Conservation (phyloP, 2,797 vertebrate genomes). For the Cetoscarus ocellatus region DNA sequence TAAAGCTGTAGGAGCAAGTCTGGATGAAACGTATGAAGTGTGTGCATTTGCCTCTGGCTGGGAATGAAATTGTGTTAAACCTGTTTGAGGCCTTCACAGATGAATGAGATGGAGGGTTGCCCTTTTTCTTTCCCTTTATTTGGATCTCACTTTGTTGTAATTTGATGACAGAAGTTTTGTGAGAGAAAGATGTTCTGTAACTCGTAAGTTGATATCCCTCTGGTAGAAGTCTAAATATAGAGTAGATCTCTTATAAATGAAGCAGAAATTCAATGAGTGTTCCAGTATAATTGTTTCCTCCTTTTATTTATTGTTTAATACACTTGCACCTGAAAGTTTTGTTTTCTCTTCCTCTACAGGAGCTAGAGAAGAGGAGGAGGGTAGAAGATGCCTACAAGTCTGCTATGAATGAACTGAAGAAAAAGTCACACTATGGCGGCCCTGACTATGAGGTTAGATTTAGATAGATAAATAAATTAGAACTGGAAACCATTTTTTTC, state of each 20-base stretch:
- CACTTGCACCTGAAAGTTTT: background rate
- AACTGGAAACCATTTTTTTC: background rate
- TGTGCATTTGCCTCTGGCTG: slow-evolving; percentile 19
- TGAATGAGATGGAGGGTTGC: slow-evolving; percentile 8
- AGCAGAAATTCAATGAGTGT: slow-evolving; percentile 1
- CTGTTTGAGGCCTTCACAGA: slow-evolving; percentile 45
- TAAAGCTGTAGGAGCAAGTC: background rate
- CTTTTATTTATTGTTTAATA: background rate
- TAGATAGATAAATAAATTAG: background rate
- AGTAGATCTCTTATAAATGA: background rate
- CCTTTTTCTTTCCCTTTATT: slow-evolving; percentile 2
- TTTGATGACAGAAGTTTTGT: slow-evolving; percentile 12
- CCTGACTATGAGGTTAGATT: slow-evolving; percentile 94
- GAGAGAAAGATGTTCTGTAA: background rate
- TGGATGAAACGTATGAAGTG: slow-evolving; percentile 4
- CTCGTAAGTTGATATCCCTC: background rate
- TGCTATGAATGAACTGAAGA: slow-evolving; percentile 93
- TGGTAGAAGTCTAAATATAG: slow-evolving; percentile 10
- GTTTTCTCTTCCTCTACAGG: slow-evolving; percentile 77
- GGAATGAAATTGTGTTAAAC: slow-evolving; percentile 43
- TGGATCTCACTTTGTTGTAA: slow-evolving; percentile 2
- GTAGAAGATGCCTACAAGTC: slow-evolving; percentile 94
- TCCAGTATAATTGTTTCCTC: background rate
- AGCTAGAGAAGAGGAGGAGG: slow-evolving; percentile 91
- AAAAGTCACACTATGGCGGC: slow-evolving; percentile 96